phyloP scores from a whole-genome alignment of 2,797 vertebrate genomes.

The Pyrrhura leucotis region DNA sequence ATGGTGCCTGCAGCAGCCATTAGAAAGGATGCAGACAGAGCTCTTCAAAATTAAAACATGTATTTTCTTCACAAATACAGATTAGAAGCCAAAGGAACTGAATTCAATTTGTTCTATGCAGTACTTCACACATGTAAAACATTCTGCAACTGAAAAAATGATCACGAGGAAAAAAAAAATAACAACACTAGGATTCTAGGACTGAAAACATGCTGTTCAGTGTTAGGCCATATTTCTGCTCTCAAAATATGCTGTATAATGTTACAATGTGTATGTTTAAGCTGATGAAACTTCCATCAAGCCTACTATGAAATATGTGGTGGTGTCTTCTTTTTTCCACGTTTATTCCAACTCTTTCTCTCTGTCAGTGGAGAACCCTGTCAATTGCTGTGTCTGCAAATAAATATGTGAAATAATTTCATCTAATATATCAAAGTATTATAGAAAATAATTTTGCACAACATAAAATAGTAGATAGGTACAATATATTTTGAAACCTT shows the following conservation, averaged over 20 bases:
- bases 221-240: not conserved
- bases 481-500: not conserved
- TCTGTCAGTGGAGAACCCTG: not conserved
- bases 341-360: not conserved
- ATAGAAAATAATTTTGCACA: not conserved
- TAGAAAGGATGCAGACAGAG: not conserved
- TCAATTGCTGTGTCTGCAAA: not conserved
- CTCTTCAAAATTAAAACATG: not conserved
- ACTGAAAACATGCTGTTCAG: not conserved
- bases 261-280: not conserved
- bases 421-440: not conserved
- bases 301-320: not conserved
- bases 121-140: not conserved
- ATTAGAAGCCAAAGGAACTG: not conserved
- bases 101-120: not conserved
- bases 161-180: accelerated
- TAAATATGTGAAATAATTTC: not conserved
- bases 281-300: not conserved
- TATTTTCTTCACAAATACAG: not conserved
- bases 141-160: not conserved
- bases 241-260: not conserved
- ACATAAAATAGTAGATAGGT: not conserved
- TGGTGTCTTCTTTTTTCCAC: not conserved
- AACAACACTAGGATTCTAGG: not conserved
- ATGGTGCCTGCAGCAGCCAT: accelerated